Evolutionary conservation across 2,888 invertebrate species (phyloP), one percentile per base, ranked within the genome.

Genomic region (Drosophila testacea): DNA sequence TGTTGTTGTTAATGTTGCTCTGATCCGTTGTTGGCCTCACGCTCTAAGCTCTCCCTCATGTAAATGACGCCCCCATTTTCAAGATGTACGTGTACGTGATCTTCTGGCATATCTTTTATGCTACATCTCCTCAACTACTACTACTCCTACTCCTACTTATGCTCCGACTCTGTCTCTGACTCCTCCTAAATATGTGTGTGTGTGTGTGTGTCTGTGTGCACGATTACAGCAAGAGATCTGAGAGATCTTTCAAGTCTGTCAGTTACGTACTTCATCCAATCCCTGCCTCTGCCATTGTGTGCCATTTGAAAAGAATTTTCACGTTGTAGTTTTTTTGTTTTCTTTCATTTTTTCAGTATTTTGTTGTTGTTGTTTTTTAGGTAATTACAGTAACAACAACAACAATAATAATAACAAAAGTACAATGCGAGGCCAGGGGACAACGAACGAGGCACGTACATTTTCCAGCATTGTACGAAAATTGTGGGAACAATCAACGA

Each of bases 401-500:
- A 42, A 42, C 42, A 46, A 55, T 28, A 56, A 41, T 41, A 51
- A 50, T 54, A 41, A 55, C 55, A 34, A 39, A 60, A 44, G 57
- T 61, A 69, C 70, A 78, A 72, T 72, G 78, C 48, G 75, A 63
- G 72, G 68, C 50, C 46, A 77, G 77, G 78, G 78, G 77, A 77
- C 77, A 77, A 77, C 55, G 77, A 70, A 77, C 69, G 75, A 60
- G 80, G 80, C 81, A 85, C 82, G 82, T 80, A 82, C 84, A 88
- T 86, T 86, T 86, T 86, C 87, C 84, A 79, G 87, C 84, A 84
- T 77, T 84, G 84, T 83, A 83, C 82, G 77, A 83, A 86, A 85
- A 85, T 84, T 88, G 89, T 87, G 89, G 89, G 86, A 87, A 87
- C 88, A 87, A 86, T 85, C 85, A 88, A 79, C 81, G 69, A 81